Evolutionary conservation across 2,888 invertebrate species (phyloP), one percentile per base, ranked within the genome.

Genomic region (Siphlonurus alternatus): DNA sequence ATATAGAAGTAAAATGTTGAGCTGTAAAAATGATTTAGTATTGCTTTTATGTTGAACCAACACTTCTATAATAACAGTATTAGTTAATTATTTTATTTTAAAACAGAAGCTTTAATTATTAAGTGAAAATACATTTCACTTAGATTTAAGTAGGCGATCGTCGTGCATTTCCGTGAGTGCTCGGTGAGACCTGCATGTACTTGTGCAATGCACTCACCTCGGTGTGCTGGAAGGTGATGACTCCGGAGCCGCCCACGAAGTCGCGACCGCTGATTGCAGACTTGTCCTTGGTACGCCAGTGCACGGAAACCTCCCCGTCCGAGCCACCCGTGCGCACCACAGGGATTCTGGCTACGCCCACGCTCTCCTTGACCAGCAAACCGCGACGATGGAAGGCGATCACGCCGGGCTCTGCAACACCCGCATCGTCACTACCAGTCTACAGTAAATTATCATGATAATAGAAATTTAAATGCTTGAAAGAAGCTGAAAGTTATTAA

Each of bases 271-370:
- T 74, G 54, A 77, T 74, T 1, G 83, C 83, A 7, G 80, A 76
- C 65, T 80, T 77, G 70, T 83, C 82, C 65, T 78, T 75, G 1
- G 83, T 82, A 67, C 74, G 75, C 78, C 79, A 83, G 60, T 74
- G 73, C 2, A 82, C 76, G 2, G 74, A 69, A 5, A 80, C 76
- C 53, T 76, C 74, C 1, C 81, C 81, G 69, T 82, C 82, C 1
- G 80, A 78, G 2, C 82, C 82, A 67, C 79, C 76, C 18, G 74
- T 72, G 56, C 82, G 71, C 19, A 74, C 69, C 1, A 82, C 76
- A 23, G 77, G 76, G 62, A 82, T 71, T 59, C 72, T 71, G 1
- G 78, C 80, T 23, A 71, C 72, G 0, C 78, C 79, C 23, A 76
- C 75, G 66, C 79, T 80, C 71, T 82, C 81, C 69, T 80, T 79